Evolutionary conservation across 2,113 vertebrate genomes (phyloP), one percentile per base, ranked within the genome.

Genomic region (Rhinopomastus cyanomelas): DNA sequence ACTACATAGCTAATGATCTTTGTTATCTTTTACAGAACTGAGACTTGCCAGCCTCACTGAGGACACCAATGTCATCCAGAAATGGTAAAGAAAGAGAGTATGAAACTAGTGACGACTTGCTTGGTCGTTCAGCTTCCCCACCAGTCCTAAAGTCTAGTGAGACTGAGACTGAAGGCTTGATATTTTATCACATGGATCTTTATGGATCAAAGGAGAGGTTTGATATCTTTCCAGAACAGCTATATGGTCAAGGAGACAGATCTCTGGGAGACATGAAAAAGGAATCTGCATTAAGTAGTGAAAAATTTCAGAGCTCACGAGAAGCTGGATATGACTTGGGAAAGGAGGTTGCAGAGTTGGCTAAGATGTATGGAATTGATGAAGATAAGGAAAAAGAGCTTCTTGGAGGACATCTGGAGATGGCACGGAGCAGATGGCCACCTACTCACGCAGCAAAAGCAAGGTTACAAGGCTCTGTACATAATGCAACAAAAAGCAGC

Each of bases 111-210:
- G 18, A 56, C 60, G 88, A 77, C 46, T 19, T 8, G 2, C 46
- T 0, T 0, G 5, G 17, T 32, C n/a, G 1, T 57, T 79, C 79
- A 60, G 75, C 69, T 61, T 77, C 89, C 39, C 30, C 52, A 37
- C 82, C 83, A 44, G 71, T 36, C 57, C 86, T 91, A 16, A 27
- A 91, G 13, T 14, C 84, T 27, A 90, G 81, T 84, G 92, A 88
- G 27, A 60, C 59, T n/a, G 57, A 91, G 61, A 53, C 55, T 27
- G 90, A 79, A 87, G 94, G 96, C 32, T 88, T 97, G 66, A 87
- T 80, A 56, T 97, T 95, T 69, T 97, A 97, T 81, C 95, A 97
- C 39, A 97, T 98, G 97, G 98, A 98, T 79, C 96, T 98, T 81
- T 98, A 96, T 69, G 98, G 98, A 83, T 96, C 97, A 65, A 95